Evolutionary conservation across 2,888 invertebrate species (phyloP).

Genomic region (Eucriotettix oculatus): DNA sequence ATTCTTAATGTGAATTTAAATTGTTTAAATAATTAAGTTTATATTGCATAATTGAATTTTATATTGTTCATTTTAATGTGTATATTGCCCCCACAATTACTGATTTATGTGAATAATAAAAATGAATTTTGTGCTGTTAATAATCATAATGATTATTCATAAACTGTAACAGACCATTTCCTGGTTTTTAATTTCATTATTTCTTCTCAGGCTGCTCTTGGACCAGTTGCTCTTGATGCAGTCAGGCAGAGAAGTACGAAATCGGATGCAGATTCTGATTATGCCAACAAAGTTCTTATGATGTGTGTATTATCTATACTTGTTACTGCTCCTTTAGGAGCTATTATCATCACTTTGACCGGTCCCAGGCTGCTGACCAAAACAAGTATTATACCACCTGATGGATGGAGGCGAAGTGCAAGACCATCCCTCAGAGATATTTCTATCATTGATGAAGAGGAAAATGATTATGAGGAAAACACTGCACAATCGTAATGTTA

Average conservation of each 20-base stretch:
- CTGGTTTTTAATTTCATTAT: too few relatives aligned
- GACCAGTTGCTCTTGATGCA: slow-evolving; percentile 17
- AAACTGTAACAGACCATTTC: too few relatives aligned
- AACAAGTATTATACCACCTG: slow-evolving; percentile 19
- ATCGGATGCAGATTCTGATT: too few relatives aligned
- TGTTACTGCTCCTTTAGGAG: slow-evolving; percentile 40
- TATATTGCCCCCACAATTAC: too few relatives aligned
- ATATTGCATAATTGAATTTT: too few relatives aligned
- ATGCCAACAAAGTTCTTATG: slow-evolving; percentile 11
- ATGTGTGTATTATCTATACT: slow-evolving; percentile 36
- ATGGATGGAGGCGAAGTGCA: slow-evolving; percentile 61
- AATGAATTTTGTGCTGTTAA: too few relatives aligned
- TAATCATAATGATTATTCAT: too few relatives aligned
- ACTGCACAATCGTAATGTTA: too few relatives aligned
- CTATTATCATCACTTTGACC: slow-evolving; percentile 58
- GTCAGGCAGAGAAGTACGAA: not conserved
- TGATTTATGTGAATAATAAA: too few relatives aligned
- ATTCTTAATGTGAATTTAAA: too few relatives aligned
- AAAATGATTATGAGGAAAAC: slow-evolving; percentile 30
- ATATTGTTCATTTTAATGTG: too few relatives aligned
- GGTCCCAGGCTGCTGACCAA: slow-evolving; percentile 37
- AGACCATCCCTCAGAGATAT: slow-evolving; percentile 73
- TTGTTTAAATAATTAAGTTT: too few relatives aligned
- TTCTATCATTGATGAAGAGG: slow-evolving; percentile 71
- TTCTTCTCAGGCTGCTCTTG: slow-evolving; percentile 17